These are phyloP conservation scores for Lepidostoma basale DNA, from an alignment of 1,140 invertebrate species.

Conservation along the genomic window DNA sequence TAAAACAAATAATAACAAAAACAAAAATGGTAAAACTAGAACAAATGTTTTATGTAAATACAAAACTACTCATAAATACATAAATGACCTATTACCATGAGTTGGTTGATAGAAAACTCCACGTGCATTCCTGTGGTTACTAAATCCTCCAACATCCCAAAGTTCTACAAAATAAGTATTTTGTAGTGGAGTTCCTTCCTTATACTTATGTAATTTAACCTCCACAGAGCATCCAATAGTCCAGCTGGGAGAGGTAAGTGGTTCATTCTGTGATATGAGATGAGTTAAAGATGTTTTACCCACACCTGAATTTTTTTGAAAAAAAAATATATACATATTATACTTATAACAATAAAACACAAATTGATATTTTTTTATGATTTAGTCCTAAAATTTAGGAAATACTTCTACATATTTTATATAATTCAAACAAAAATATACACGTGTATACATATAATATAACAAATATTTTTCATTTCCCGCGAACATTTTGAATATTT, in stretches of 20 bases:
- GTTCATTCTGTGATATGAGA: conserved; percentile 87
- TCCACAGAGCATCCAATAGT: conserved; percentile 95
- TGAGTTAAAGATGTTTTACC: conserved; percentile 95
- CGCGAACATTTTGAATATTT: neutral
- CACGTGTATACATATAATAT: too few species aligned
- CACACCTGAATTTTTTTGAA: conserved; percentile 69
- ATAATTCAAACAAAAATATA: too few species aligned
- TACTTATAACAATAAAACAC: neutral
- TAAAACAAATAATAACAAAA: too few species aligned
- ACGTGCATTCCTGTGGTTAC: conserved; percentile 88
- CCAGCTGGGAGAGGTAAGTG: conserved; percentile 84
- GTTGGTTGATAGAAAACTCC: conserved; percentile 91
- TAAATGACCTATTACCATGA: conserved; percentile 71
- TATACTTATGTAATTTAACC: conserved; percentile 94
- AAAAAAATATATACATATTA: neutral
- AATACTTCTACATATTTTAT: neutral
- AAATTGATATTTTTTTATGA: neutral
- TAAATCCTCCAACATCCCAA: conserved; percentile 95
- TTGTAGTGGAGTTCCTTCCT: conserved; percentile 90
- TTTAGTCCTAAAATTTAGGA: neutral
- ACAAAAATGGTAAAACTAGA: too few species aligned
- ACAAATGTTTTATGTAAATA: conserved; percentile 13
- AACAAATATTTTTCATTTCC: neutral
- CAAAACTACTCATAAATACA: conserved; percentile 26
- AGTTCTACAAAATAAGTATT: conserved; percentile 93